Base-by-base conservation (phyloP, 2,888 invertebrate species). In the Erebia palarica region DNA sequence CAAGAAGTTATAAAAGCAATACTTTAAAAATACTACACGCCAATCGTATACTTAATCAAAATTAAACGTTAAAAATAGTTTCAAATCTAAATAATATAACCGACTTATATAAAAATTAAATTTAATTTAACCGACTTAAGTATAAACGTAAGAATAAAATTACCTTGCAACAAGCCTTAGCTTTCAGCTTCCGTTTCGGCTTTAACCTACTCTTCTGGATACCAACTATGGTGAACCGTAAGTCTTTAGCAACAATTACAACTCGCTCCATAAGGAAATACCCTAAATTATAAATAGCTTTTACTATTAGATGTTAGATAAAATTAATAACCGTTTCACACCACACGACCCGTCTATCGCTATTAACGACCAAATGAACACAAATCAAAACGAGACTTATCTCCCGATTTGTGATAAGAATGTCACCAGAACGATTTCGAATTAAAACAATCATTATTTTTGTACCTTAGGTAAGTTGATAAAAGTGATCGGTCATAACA, bases 181-280 rank as follows among this genome's bases (percentile, higher is more conserved):
- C 75, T n/a, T 77, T 75, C 3, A 72, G 63, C 59, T 70, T 77
- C 71, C 70, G 74, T 65, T 74, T 79, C 55, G 75, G 75, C 60
- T 80, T 79, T 1, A 82, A 71, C 58, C 75, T 81, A 67, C 69
- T 79, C 51, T 78, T 81, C 75, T 87, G 88, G 69, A 89, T 86
- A 27, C 91, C 90, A 1, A 90, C 78, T 42, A 87, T 82, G 0
- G 84, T 79, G 67, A 83, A 82, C 13, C 80, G 79, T 1, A 89
- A 73, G 53, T 79, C 81, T 53, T 80, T 82, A n/a, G 68, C 72
- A 18, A 70, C 68, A 1, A 68, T 60, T 10, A 65, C 60, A 13
- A 68, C 63, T 7, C 65, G 64, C 47, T 73, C 76, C 75, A 75
- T 76, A 49, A n/a, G 47, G 64, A 3, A 47, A 47, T 47, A 47